Base-by-base conservation (phyloP, 2,888 invertebrate genomes). In the Amphipyra tragopoginis region DNA sequence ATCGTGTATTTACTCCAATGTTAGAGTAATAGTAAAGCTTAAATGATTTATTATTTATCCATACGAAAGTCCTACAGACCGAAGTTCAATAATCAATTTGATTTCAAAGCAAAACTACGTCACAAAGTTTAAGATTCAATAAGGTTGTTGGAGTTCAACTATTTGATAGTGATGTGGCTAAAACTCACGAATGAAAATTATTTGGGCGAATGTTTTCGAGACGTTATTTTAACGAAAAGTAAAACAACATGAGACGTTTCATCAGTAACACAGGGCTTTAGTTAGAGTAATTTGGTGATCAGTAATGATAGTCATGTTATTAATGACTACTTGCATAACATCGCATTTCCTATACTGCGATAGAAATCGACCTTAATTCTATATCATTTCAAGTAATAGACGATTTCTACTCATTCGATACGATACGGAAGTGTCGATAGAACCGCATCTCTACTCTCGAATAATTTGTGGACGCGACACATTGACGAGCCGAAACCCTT, bases 401-500 rank as follows among this genome's bases (percentile, higher is more conserved):
- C 10, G 26, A 50, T 62, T 56, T 63, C 15, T 42, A 39, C 13
- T 53, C 14, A 38, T 49, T 5, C 7, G 29, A 2, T 34, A 29
- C 36, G 34, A 45, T 40, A 59, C 57, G 43, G 15, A 39, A 40
- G 6, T 59, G 45, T 57, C 29, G 43, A 44, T 13, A 33, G 5
- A 34, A 36, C 6, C 40, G 26, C 43, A 49, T 59, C 29, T 51
- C 40, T 65, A 42, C 3, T 33, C 4, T 2, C 15, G 21, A 50
- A 63, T 73, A 56, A 75, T 72, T 74, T 68, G 59, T 70, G 68
- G 74, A 72, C 75, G 55, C 55, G 75, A 81, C 77, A 76, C 74
- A 85, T 82, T 84, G 84, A 85, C 84, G 7, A 29, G 29, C 29
- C 29, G 7, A 39, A 77, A 85, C 80, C 84, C 80, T 82, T 82